Percentiles rank a stretch among this genome's conserved stretches.
Evolutionary conservation across 2,797 vertebrate genomes (phyloP).

Genomic region (Rhodeus uyekii): DNA sequence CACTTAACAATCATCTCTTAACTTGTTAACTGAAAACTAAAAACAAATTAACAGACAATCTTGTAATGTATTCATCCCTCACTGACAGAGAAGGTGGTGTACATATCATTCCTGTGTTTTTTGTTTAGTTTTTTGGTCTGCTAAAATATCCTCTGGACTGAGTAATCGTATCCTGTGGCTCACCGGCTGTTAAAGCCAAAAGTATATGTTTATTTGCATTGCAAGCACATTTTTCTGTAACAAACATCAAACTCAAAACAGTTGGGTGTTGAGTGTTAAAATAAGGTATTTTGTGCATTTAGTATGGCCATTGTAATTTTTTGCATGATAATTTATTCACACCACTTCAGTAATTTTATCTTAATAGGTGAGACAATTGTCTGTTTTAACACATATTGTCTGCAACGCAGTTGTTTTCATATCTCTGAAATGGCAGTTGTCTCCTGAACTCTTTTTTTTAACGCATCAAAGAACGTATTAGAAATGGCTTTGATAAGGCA

Average conservation of each 20-base stretch:
- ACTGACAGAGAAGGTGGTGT: neutral
- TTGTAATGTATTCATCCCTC: neutral
- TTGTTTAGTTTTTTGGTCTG: neutral
- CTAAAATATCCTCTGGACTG: neutral
- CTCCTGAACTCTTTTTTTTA: neutral
- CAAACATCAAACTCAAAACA: neutral
- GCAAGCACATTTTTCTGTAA: neutral
- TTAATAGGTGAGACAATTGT: neutral
- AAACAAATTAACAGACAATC: neutral
- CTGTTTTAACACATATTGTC: neutral
- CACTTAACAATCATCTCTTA: neutral
- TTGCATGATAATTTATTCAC: neutral
- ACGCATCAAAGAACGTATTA: neutral
- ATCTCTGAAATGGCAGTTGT: neutral
- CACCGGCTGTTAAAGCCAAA: neutral
- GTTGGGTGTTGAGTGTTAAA: no score
- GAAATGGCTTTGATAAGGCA: neutral
- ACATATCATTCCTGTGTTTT: neutral
- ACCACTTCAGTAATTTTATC: neutral
- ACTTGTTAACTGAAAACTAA: neutral
- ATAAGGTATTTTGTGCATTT: neutral
- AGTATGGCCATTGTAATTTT: neutral
- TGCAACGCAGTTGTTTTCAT: neutral
- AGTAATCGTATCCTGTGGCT: neutral
- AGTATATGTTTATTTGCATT: neutral